Percentiles rank a stretch among this genome's conserved stretches.
These are phyloP conservation scores for Thaumetopoea pityocampa DNA, from an alignment of 1,140 invertebrate species.

Conservation along the genomic window DNA sequence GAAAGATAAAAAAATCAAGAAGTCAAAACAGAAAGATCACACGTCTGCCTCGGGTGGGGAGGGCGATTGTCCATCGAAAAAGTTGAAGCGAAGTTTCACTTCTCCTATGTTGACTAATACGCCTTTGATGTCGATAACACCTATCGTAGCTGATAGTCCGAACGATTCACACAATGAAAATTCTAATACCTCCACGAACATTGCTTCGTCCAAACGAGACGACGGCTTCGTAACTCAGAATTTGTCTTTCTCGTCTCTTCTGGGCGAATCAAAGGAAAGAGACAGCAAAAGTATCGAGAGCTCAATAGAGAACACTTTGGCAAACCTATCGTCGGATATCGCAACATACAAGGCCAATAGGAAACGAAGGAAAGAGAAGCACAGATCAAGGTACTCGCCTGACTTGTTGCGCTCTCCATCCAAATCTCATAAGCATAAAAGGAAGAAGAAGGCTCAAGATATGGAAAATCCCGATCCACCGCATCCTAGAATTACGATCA, in stretches of 20 bases:
- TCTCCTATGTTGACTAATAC: slow-evolving; percentile 70
- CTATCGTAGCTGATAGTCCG: slow-evolving; percentile 70
- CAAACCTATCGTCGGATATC: slow-evolving; percentile 63
- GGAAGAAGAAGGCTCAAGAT: slow-evolving; percentile 84
- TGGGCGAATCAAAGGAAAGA: slow-evolving; percentile 57
- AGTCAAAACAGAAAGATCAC: slow-evolving; percentile 41
- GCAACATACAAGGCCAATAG: slow-evolving; percentile 75
- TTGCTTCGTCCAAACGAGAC: slow-evolving; percentile 35
- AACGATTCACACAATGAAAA: slow-evolving; percentile 68
- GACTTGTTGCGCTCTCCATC: slow-evolving; percentile 77
- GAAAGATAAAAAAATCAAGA: slow-evolving; percentile 61
- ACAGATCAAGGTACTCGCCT: slow-evolving; percentile 81
- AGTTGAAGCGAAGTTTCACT: slow-evolving; percentile 67
- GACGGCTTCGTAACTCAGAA: slow-evolving; percentile 60
- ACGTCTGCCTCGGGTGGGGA: slow-evolving; percentile 32
- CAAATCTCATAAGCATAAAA: slow-evolving; percentile 82
- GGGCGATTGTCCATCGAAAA: slow-evolving; percentile 49
- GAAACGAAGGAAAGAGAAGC: slow-evolving; percentile 82
- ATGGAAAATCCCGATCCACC: slow-evolving; percentile 78
- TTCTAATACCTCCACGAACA: slow-evolving; percentile 38
- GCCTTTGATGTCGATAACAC: slow-evolving; percentile 72
- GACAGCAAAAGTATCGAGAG: slow-evolving; percentile 62
- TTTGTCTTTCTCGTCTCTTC: slow-evolving; percentile 66
- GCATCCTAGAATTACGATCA: slow-evolving; percentile 86
- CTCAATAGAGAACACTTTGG: slow-evolving; percentile 58